Conservation (phyloP, 2,888 invertebrate species). For the Stenodema calcarata region DNA sequence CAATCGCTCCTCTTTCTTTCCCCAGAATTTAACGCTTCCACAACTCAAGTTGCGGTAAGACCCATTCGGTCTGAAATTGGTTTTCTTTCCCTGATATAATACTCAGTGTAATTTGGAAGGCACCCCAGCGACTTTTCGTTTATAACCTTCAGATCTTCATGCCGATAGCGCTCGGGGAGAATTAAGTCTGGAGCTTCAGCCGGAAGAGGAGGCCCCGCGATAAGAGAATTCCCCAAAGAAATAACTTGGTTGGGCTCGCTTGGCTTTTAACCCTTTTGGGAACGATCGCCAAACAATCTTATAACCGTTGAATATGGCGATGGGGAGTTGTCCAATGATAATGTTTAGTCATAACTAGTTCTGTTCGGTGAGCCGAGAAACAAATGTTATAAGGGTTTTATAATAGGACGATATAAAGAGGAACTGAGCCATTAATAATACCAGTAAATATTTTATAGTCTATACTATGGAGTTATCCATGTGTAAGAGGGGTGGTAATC, state of each 20-base stretch:
- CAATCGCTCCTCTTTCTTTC: not conserved
- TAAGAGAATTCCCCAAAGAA: slow-evolving; percentile 9
- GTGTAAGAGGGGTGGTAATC: too few species aligned
- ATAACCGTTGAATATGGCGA: not conserved
- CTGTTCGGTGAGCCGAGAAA: too few species aligned
- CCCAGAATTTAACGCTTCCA: not conserved
- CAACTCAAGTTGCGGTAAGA: not conserved
- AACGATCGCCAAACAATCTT: not conserved
- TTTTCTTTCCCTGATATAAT: slow-evolving; percentile 10
- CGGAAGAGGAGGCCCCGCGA: not conserved
- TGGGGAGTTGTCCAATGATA: not conserved
- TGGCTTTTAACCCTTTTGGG: not conserved
- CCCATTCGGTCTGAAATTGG: slow-evolving; percentile 5
- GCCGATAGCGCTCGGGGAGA: slow-evolving; percentile 16
- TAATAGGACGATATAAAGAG: too few species aligned
- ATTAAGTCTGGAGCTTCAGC: not conserved
- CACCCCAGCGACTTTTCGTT: slow-evolving; percentile 26
- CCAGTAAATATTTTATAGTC: too few species aligned
- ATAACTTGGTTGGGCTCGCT: not conserved
- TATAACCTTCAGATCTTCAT: slow-evolving; percentile 27
- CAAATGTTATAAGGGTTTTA: too few species aligned
- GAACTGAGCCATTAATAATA: too few species aligned
- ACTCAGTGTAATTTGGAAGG: slow-evolving; percentile 20
- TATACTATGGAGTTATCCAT: too few species aligned
- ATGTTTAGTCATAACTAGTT: not conserved